Percentiles rank a stretch among this genome's conserved stretches.
Conservation (phyloP, 1,140 invertebrate genomes). For the Pinna nobilis region DNA sequence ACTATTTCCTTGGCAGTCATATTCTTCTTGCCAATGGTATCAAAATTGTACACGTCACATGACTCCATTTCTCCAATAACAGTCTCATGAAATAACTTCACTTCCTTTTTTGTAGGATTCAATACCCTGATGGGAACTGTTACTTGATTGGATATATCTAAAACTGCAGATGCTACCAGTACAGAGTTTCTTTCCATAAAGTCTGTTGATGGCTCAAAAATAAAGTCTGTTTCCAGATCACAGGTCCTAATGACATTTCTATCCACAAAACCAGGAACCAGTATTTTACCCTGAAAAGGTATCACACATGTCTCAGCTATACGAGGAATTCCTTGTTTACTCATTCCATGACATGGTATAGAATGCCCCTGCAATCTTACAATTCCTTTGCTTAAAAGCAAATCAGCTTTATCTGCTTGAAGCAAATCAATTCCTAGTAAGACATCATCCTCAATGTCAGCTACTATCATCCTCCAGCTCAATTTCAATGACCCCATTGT, state of each 20-base stretch:
- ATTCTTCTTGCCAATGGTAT: not conserved
- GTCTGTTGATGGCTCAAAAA: not conserved
- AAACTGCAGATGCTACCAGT: not conserved
- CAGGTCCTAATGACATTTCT: not conserved
- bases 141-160: not conserved
- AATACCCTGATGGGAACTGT: not conserved
- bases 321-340: not conserved
- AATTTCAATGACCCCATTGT: not conserved
- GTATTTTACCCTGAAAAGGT: not conserved
- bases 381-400: conserved; percentile 3
- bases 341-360: conserved; percentile 5
- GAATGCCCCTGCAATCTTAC: conserved; percentile 1
- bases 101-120: not conserved
- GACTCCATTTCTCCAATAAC: not conserved
- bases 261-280: not conserved
- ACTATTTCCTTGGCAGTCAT: not conserved
- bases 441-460: not conserved
- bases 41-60: not conserved
- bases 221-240: not conserved
- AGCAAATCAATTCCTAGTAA: conserved; percentile 13
- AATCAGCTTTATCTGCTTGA: conserved; percentile 3
- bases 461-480: not conserved
- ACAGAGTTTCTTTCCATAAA: not conserved
- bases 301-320: conserved; percentile 1
- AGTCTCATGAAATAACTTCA: not conserved